These are phyloP conservation scores for Chrosomus eos DNA, from an alignment of 2,797 vertebrate species.

Conservation along the genomic window DNA sequence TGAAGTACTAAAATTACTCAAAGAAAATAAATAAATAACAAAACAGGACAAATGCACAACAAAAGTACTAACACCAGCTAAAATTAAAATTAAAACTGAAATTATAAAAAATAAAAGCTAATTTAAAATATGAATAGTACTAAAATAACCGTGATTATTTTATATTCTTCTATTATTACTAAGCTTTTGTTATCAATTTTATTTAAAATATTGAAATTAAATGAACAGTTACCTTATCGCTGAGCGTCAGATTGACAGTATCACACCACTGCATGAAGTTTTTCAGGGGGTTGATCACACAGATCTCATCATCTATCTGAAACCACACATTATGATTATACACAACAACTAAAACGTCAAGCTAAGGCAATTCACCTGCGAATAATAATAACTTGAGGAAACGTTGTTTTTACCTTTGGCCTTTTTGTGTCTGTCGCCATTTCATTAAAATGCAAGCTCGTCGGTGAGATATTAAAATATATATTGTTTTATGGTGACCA, in stretches of 20 bases:
- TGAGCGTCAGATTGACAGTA: constrained; percentile 74
- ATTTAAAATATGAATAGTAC: not conserved
- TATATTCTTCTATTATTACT: too few species aligned
- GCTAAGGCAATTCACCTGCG: not conserved
- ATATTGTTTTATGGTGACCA: not conserved
- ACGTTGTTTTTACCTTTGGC: constrained; percentile 16
- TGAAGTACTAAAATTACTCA: not conserved
- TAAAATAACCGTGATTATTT: too few species aligned
- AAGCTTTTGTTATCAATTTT: too few species aligned
- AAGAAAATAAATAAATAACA: too few species aligned
- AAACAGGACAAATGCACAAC: not conserved
- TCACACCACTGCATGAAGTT: constrained; percentile 69
- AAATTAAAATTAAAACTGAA: not conserved
- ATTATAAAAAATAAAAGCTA: not conserved
- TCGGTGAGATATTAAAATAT: not conserved
- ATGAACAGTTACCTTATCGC: constrained; percentile 62
- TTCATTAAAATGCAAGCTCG: not conserved
- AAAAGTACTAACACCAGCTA: not conserved
- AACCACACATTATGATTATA: not conserved
- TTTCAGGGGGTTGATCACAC: constrained; percentile 61
- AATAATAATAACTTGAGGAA: not conserved
- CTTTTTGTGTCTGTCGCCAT: constrained; percentile 40
- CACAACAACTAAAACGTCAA: not conserved
- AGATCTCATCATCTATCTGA: constrained; percentile 14
- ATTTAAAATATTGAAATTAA: too few species aligned